These are phyloP conservation scores for Epizoanthus ramosus DNA, from an alignment of 92 coral and sea anemone genomes.

Conservation along the genomic window DNA sequence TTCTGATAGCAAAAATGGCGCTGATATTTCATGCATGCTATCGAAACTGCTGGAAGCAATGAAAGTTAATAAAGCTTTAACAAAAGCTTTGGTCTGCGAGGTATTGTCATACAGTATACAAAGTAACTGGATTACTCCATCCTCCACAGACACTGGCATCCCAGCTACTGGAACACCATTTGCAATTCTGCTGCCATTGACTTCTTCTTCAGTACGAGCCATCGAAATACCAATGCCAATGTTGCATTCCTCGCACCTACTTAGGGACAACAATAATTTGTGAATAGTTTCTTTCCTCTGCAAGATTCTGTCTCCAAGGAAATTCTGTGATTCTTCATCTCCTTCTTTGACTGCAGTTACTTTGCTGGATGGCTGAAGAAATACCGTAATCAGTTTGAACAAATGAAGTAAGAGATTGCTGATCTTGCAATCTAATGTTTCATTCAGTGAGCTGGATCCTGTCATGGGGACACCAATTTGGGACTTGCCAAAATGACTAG, in stretches of 20 bases:
- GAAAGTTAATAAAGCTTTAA: conserved; percentile 45
- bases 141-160: conserved; percentile 83
- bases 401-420: conserved; percentile 14
- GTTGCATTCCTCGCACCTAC: conserved; percentile 67
- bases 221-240: conserved; percentile 44
- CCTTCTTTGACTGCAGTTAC: not conserved
- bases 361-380: conserved; percentile 11
- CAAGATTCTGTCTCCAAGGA: conserved; percentile 51
- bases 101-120: conserved; percentile 69
- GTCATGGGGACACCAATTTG: conserved; percentile 13
- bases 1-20: conserved; percentile 63
- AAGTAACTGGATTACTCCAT: conserved; percentile 80
- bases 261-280: conserved; percentile 78
- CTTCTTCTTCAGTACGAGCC: conserved; percentile 45
- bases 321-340: conserved; percentile 35
- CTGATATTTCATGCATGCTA: not conserved
- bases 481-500: conserved; percentile 31
- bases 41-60: conserved; percentile 34
- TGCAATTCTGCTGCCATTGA: conserved; percentile 40
- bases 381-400: conserved; percentile 7
- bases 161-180: conserved; percentile 53
- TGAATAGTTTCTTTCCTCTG: conserved; percentile 51
- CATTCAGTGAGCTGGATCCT: conserved; percentile 37
- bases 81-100: conserved; percentile 51
- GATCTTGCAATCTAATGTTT: conserved; percentile 26